Percentiles rank a stretch among this genome's conserved stretches.
Conservation (phyloP, 2,888 invertebrate species). For the Margaritifera margaritifera region DNA sequence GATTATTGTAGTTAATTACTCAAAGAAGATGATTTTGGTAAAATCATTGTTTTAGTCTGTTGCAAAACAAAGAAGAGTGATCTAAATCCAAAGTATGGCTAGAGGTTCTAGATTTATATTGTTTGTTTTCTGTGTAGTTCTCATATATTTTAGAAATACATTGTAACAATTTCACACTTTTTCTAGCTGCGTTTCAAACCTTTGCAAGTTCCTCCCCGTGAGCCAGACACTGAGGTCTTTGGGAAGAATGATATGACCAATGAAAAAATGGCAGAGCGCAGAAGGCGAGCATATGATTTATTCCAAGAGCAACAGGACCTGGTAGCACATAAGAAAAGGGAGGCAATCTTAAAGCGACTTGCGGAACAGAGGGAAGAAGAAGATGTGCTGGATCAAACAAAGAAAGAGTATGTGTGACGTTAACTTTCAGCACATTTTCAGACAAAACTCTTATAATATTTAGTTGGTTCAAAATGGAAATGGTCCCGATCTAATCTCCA, state of each 20-base stretch:
- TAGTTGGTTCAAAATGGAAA: too few relatives aligned
- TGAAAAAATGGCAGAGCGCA: conserved; percentile 68
- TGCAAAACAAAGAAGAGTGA: too few relatives aligned
- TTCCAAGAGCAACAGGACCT: conserved; percentile 69
- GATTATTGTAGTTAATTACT: too few relatives aligned
- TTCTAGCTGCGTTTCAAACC: conserved; percentile 69
- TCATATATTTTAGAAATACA: too few relatives aligned
- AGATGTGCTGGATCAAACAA: conserved; percentile 62
- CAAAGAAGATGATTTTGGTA: too few relatives aligned
- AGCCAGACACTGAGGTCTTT: conserved; percentile 68
- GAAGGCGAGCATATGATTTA: conserved; percentile 64
- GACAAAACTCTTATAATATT: too few relatives aligned
- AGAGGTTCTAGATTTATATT: too few relatives aligned
- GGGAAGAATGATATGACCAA: conserved; percentile 72
- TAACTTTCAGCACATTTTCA: too few relatives aligned
- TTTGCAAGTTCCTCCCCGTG: conserved; percentile 63
- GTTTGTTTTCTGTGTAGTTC: too few relatives aligned
- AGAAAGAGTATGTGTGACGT: conserved; percentile 63
- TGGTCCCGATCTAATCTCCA: too few relatives aligned
- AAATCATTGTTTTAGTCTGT: too few relatives aligned
- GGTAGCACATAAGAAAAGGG: conserved; percentile 69
- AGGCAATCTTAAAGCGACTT: conserved; percentile 65
- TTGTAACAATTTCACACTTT: neutral
- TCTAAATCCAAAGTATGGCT: too few relatives aligned
- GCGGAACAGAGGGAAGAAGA: conserved; percentile 71